These are phyloP conservation scores for Aeoliscus strigatus DNA, from an alignment of 2,797 vertebrate species.

Conservation along the genomic window DNA sequence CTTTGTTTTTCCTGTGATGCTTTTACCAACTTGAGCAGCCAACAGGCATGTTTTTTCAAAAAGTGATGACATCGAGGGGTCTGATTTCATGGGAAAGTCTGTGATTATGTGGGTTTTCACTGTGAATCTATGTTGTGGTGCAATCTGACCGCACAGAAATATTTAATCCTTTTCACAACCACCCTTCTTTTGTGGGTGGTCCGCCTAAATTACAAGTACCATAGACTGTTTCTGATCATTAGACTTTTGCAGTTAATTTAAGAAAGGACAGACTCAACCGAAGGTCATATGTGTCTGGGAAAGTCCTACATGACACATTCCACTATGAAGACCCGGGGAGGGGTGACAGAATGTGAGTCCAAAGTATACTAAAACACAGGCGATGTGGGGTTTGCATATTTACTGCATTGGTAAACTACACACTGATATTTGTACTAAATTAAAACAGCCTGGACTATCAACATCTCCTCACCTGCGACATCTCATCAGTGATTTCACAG, in stretches of 20 bases:
- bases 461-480: too few relatives aligned
- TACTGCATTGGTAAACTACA: too few relatives aligned
- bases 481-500: too few relatives aligned
- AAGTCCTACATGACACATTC: conserved; percentile 15
- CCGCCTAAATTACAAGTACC: not conserved
- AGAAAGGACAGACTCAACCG: not conserved
- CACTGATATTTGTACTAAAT: too few relatives aligned
- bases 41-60: conserved; percentile 11
- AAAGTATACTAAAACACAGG: conserved; percentile 47
- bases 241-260: not conserved
- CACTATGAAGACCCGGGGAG: conserved; percentile 28
- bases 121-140: conserved; percentile 15
- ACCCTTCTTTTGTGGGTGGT: not conserved
- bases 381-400: too few relatives aligned
- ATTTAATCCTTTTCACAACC: conserved; percentile 9
- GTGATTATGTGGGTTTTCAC: conserved; percentile 16
- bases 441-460: too few relatives aligned
- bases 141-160: conserved; percentile 14
- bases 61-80: conserved; percentile 24
- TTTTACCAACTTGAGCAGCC: conserved; percentile 6
- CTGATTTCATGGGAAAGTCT: conserved; percentile 47
- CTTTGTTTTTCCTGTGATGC: conserved; percentile 53
- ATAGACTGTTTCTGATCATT: not conserved
- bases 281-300: not conserved
- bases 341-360: conserved; percentile 42